Conservation (phyloP, 2,888 invertebrate species). For the Cistogaster globosa region DNA sequence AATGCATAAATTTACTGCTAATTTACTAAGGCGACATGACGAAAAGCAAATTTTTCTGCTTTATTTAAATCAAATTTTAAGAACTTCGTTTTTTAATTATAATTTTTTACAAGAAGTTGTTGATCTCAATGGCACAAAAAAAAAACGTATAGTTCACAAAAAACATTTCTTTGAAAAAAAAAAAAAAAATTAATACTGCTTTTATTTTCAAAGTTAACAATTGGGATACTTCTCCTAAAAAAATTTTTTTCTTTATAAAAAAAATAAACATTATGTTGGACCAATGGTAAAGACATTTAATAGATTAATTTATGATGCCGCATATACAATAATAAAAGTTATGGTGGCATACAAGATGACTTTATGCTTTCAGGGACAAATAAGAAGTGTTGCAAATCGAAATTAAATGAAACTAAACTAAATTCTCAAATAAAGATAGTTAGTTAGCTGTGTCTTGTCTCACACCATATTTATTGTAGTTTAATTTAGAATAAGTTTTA, state of each 20-base stretch:
- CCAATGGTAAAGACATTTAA: slow-evolving; percentile 61
- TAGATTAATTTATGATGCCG: slow-evolving; percentile 73
- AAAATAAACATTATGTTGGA: slow-evolving; percentile 36
- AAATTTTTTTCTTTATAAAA: not conserved
- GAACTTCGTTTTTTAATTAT: too few relatives aligned
- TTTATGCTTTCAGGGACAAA: slow-evolving; percentile 70
- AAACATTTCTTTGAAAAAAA: not conserved
- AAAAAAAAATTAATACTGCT: not conserved
- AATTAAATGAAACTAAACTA: slow-evolving; percentile 18
- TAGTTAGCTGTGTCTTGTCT: slow-evolving; percentile 29
- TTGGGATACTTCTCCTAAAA: slow-evolving; percentile 4
- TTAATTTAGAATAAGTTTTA: not conserved
- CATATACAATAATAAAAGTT: slow-evolving; percentile 61
- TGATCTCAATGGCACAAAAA: too few relatives aligned
- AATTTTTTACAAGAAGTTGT: too few relatives aligned
- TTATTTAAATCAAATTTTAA: too few relatives aligned
- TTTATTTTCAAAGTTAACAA: not conserved
- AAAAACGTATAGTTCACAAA: too few relatives aligned
- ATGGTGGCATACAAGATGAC: slow-evolving; percentile 63
- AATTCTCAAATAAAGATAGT: slow-evolving; percentile 37
- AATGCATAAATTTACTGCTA: too few relatives aligned
- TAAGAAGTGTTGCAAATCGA: slow-evolving; percentile 65
- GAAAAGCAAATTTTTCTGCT: too few relatives aligned
- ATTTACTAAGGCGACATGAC: too few relatives aligned
- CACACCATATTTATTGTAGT: slow-evolving; percentile 2